phyloP scores from a whole-genome alignment of 2,797 vertebrate species.

The Heterohyrax brucei region DNA sequence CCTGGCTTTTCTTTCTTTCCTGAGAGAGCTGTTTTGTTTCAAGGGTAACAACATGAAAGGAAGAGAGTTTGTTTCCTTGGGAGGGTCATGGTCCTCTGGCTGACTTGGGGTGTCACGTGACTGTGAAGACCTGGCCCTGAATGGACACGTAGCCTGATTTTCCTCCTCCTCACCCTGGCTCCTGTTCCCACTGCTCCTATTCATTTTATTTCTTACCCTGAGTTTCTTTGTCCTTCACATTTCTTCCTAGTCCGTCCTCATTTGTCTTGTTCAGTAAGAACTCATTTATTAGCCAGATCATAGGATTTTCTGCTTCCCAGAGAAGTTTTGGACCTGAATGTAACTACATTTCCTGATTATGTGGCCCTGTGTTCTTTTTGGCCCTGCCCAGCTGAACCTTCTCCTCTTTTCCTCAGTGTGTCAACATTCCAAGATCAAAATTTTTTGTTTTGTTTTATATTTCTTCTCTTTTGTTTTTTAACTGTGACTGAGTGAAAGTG shows the following conservation, averaged over 20 bases:
- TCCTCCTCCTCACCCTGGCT: background rate
- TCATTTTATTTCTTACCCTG: background rate
- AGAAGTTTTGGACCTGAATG: background rate
- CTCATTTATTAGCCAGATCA: background rate
- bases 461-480: too few species aligned
- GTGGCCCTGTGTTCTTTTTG: background rate
- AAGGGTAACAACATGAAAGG: background rate
- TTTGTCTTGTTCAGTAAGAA: background rate
- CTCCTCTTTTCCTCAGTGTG: background rate
- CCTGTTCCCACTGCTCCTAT: background rate
- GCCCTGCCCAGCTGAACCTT: background rate
- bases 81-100: background rate
- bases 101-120: background rate
- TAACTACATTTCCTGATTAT: constrained; percentile 6
- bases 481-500: too few species aligned
- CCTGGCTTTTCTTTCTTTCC: constrained; percentile 1
- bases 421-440: constrained; percentile 8
- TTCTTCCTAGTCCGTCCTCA: background rate
- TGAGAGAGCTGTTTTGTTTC: background rate
- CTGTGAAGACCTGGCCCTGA: background rate
- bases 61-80: background rate
- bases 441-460: background rate
- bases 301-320: constrained; percentile 22
- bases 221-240: background rate
- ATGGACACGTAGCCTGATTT: background rate